Conservation (phyloP, 2,888 invertebrate genomes). For the Drosophila suboccidentalis region DNA sequence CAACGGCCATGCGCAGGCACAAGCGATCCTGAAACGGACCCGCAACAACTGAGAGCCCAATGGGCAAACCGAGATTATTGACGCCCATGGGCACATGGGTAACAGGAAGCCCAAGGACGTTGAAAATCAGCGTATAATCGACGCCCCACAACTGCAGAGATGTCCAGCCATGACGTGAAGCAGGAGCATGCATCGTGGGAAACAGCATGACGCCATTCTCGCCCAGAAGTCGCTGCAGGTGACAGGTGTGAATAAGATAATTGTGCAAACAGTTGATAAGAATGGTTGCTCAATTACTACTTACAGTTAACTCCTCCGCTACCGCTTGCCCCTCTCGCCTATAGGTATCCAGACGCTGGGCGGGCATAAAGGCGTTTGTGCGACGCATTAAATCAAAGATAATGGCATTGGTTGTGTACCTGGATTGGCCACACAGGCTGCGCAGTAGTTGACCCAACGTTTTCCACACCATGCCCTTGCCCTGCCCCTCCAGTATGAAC, state of each 20-base stretch:
- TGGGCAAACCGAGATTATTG: conserved; percentile 88
- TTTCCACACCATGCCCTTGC: conserved; percentile 3
- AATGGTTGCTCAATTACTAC: not conserved
- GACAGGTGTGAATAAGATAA: not conserved
- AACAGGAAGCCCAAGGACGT: conserved; percentile 90
- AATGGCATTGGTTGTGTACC: conserved; percentile 73
- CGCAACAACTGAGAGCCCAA: conserved; percentile 92
- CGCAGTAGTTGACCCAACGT: conserved; percentile 51
- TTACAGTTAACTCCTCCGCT: conserved; percentile 63
- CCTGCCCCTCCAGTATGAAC: conserved; percentile 29
- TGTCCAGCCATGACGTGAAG: conserved; percentile 88
- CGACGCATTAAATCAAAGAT: conserved; percentile 76
- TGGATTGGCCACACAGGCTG: conserved; percentile 61
- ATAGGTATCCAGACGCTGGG: conserved; percentile 56
- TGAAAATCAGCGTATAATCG: conserved; percentile 83
- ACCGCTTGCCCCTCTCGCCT: conserved; percentile 48
- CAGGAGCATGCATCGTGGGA: conserved; percentile 89
- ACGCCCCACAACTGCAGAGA: conserved; percentile 79
- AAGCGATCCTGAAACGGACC: conserved; percentile 91
- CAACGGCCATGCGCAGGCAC: conserved; percentile 92
- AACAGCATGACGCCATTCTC: conserved; percentile 90
- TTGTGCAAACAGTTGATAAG: conserved; percentile 31
- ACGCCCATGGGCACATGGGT: conserved; percentile 91
- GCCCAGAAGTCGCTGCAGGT: conserved; percentile 87
- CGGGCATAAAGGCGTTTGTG: conserved; percentile 72